Conservation (phyloP, 2,888 invertebrate genomes). For the Hipparchia semele region DNA sequence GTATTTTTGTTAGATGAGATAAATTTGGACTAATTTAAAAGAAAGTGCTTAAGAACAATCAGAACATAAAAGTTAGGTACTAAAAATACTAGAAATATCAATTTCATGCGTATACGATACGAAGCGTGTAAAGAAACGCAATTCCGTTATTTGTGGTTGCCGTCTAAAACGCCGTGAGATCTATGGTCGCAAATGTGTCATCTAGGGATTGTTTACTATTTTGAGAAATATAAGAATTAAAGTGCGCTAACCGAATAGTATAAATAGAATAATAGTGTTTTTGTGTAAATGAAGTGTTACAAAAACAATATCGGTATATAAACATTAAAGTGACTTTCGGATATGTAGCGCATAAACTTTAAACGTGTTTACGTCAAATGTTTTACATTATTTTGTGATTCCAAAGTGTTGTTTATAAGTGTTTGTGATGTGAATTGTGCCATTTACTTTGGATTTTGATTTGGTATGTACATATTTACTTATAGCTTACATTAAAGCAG, state of each 20-base stretch:
- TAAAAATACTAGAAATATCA: background rate
- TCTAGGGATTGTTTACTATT: slow-evolving; percentile 78
- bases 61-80: too few relatives aligned
- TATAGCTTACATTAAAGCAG: slow-evolving; percentile 30
- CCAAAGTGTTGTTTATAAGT: slow-evolving; percentile 50
- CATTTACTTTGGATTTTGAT: slow-evolving; percentile 48
- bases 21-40: too few relatives aligned
- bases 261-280: slow-evolving; percentile 22
- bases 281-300: slow-evolving; percentile 19
- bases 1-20: too few relatives aligned
- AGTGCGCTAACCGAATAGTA: slow-evolving; percentile 19
- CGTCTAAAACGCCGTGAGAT: slow-evolving; percentile 73
- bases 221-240: slow-evolving; percentile 57
- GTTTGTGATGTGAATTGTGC: slow-evolving; percentile 52
- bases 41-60: too few relatives aligned
- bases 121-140: slow-evolving; percentile 55
- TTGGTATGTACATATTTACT: slow-evolving; percentile 54
- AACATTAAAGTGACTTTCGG: slow-evolving; percentile 38
- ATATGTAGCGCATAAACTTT: slow-evolving; percentile 47
- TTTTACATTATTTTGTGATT: slow-evolving; percentile 59
- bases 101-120: slow-evolving; percentile 1
- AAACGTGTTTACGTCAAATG: slow-evolving; percentile 75
- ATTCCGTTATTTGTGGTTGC: slow-evolving; percentile 73
- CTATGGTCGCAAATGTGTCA: slow-evolving; percentile 81
- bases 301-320: slow-evolving; percentile 26